phyloP scores from a whole-genome alignment of 2,888 invertebrate species.

The Hypsopygia costalis region DNA sequence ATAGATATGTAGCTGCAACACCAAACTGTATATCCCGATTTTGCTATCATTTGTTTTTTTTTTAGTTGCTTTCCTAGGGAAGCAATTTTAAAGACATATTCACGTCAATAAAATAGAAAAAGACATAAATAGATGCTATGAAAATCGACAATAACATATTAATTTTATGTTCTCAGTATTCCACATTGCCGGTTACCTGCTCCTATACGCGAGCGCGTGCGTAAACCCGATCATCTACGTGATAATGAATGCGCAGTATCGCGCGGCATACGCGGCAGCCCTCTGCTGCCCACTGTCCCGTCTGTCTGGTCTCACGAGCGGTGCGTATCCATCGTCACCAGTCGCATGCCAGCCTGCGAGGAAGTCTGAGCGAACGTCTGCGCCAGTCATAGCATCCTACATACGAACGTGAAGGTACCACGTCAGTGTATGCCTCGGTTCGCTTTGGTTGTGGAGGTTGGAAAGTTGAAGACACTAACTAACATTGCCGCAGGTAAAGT shows the following conservation, averaged over 20 bases:
- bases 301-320: constrained; percentile 81
- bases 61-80: too few species aligned
- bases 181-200: constrained; percentile 90
- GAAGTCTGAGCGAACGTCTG: constrained; percentile 60
- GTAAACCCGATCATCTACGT: constrained; percentile 97
- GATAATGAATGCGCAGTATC: constrained; percentile 96
- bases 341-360: constrained; percentile 49
- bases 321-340: constrained; percentile 77
- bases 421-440: constrained; percentile 25
- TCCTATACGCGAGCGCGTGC: constrained; percentile 93
- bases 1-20: too few species aligned
- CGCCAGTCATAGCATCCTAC: constrained; percentile 51
- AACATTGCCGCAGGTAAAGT: background rate
- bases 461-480: background rate
- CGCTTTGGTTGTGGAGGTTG: constrained; percentile 6
- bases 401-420: constrained; percentile 71
- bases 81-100: too few species aligned
- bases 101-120: too few species aligned
- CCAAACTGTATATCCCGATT: too few species aligned
- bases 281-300: constrained; percentile 83
- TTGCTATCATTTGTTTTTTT: too few species aligned
- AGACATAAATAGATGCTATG: too few species aligned
- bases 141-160: too few species aligned
- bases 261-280: constrained; percentile 92
- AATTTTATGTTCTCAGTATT: constrained; percentile 77